Evolutionary conservation across 1,140 invertebrate genomes (phyloP), one percentile per base, ranked within the genome.

Genomic region (Meloidogyne floridensis): DNA sequence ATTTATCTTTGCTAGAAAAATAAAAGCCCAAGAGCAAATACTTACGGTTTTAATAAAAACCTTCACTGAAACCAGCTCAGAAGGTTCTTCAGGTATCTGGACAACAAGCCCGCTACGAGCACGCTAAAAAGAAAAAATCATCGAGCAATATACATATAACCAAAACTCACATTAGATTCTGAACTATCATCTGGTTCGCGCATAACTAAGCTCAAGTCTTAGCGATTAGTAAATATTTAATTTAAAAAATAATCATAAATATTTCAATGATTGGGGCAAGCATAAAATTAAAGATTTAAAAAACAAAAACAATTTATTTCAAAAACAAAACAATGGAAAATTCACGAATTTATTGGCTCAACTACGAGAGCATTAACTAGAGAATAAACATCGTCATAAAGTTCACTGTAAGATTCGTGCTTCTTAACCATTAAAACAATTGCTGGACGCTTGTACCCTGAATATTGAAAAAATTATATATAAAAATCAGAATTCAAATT

Each of bases 351-450:
- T 15, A 75, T 47, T 20, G 80, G 76, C 74, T 80, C 80, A 13
- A 81, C 80, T 32, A 81, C 75, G 20, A 81, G 56, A 8, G 54
- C 10, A 43, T 81, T 70, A 47, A 77, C 47, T 0, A 32, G 6
- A 15, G 65, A 65, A 43, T 82, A 43, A 7, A 77, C 51, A 82
- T 91, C 90, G 70, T 91, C 84, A 82, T 87, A 91, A 3, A 87
- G 75, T 32, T 91, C 89, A 73, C 85, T 74, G 80, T 90, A 91
- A 47, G 90, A 89, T 9, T 88, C 88, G 81, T 91, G 87, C 15
- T 81, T 32, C 82, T 91, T 90, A 42, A 92, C 84, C 83, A 92
- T 80, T 47, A 91, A 85, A 81, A 91, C 88, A 86, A 90, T 90
- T 2, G 88, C 89, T 51, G 88, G 86, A 13, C 90, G 77, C 20